Evolutionary conservation across 2,888 invertebrate species (phyloP).

Genomic region (Chromoteleia sp.): DNA sequence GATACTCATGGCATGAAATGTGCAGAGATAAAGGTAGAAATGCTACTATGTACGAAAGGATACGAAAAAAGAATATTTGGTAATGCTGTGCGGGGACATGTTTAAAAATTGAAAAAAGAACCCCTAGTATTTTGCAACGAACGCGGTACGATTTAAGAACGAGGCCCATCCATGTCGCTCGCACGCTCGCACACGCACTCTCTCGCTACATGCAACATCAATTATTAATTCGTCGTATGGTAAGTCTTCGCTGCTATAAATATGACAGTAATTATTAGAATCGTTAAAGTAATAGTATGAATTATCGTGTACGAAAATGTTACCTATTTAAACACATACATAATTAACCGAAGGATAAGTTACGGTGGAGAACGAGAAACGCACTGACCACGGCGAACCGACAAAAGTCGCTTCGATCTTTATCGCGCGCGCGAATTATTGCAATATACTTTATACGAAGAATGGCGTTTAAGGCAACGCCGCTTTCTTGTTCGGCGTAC

Average conservation of each 20-base stretch:
- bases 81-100: slow-evolving; percentile 77
- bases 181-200: slow-evolving; percentile 10
- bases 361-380: slow-evolving; percentile 27
- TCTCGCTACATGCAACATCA: slow-evolving; percentile 63
- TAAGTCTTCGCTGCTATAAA: slow-evolving; percentile 63
- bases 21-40: slow-evolving; percentile 77
- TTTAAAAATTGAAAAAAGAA: slow-evolving; percentile 70
- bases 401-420: slow-evolving; percentile 18
- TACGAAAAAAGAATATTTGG: slow-evolving; percentile 71
- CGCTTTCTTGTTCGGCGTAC: neutral
- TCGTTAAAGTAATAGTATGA: slow-evolving; percentile 51
- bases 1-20: too few species aligned
- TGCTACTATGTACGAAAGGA: slow-evolving; percentile 80
- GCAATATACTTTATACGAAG: neutral
- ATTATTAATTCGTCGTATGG: slow-evolving; percentile 67
- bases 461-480: neutral
- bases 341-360: slow-evolving; percentile 52
- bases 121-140: slow-evolving; percentile 34
- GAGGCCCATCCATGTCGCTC: too few species aligned
- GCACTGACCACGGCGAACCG: slow-evolving; percentile 29
- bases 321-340: slow-evolving; percentile 48
- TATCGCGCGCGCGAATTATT: slow-evolving; percentile 34
- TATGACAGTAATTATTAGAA: slow-evolving; percentile 59
- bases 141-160: slow-evolving; percentile 44
- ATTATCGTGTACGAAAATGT: slow-evolving; percentile 56